These are phyloP conservation scores for Phainopepla nitens DNA, from an alignment of 2,113 vertebrate genomes.

Conservation along the genomic window DNA sequence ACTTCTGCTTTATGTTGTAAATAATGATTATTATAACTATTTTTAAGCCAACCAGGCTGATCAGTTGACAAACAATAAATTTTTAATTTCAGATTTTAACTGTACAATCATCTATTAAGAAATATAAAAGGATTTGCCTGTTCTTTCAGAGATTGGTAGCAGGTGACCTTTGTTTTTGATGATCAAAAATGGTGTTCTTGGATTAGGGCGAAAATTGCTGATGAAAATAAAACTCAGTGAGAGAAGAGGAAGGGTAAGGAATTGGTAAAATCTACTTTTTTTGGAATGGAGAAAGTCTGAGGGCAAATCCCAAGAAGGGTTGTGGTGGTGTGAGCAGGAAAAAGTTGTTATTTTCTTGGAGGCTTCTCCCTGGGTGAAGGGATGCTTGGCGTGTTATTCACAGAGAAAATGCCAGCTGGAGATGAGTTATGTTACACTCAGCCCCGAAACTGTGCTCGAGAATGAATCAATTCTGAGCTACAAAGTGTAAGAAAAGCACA, in stretches of 20 bases:
- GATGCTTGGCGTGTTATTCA: not conserved
- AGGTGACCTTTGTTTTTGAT: not conserved
- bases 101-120: not conserved
- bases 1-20: not conserved
- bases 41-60: not conserved
- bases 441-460: not conserved
- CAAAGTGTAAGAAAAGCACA: not conserved
- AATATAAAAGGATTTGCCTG: not conserved
- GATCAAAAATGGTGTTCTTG: not conserved
- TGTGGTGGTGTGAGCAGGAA: not conserved
- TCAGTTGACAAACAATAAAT: not conserved
- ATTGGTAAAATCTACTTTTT: not conserved
- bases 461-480: constrained; percentile 27
- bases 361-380: not conserved
- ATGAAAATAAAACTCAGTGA: not conserved
- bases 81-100: not conserved
- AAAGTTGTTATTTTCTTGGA: not conserved
- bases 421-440: not conserved
- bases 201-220: not conserved
- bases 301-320: not conserved
- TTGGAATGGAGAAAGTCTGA: not conserved
- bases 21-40: not conserved
- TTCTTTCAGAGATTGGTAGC: not conserved
- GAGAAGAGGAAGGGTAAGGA: not conserved
- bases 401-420: not conserved